A percentile compares a stretch with the other conserved stretches of the same genome.
These are phyloP conservation scores for Lethrus apterus DNA, from an alignment of 1,140 invertebrate genomes.

Conservation along the genomic window DNA sequence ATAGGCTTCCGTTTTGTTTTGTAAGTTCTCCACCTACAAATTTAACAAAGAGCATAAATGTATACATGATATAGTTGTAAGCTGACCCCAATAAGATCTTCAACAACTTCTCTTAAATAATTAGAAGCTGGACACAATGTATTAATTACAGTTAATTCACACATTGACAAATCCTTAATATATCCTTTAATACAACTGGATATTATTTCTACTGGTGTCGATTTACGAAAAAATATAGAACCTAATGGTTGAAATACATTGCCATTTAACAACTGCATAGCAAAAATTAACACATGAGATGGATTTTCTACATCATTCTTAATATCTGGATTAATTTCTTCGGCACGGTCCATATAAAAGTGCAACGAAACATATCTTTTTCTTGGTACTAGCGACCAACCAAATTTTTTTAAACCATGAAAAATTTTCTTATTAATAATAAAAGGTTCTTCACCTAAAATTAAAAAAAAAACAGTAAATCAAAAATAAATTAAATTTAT, in stretches of 20 bases:
- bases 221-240: not conserved
- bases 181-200: not conserved
- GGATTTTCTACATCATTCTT: not conserved
- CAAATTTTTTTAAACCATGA: not conserved
- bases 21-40: not conserved
- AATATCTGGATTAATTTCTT: not conserved
- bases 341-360: not conserved
- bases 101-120: not conserved
- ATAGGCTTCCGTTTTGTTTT: not conserved
- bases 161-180: conserved; percentile 1
- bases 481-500: too few species aligned
- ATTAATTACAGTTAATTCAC: conserved; percentile 5
- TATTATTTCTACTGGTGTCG: not conserved
- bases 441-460: too few species aligned
- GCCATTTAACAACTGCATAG: not conserved
- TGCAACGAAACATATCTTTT: conserved; percentile 4
- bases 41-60: not conserved
- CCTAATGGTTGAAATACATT: conserved; percentile 6
- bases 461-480: too few species aligned
- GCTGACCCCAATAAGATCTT: not conserved
- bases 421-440: not conserved
- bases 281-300: not conserved
- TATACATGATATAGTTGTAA: not conserved
- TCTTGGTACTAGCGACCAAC: conserved; percentile 2
- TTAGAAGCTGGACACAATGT: not conserved